Base-by-base conservation (phyloP, 2,888 invertebrate species). In the Ormia ochracea region DNA sequence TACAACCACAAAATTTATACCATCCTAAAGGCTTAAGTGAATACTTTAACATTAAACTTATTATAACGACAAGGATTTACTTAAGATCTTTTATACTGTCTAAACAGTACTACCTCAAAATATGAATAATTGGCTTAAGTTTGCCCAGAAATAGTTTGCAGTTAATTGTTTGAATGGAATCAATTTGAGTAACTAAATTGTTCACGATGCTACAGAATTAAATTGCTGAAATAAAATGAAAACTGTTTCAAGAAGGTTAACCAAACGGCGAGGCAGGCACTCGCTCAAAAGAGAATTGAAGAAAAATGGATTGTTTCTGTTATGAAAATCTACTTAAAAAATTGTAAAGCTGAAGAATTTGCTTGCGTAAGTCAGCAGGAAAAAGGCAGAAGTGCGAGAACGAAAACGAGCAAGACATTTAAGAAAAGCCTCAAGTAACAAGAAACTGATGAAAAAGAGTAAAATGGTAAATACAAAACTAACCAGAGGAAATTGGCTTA, bases 241-340 rank as follows among this genome's bases (percentile, higher is more conserved):
- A 65, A 66, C 65, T 70, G 70, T 72, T 59, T 52, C 21, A 7
- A 23, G 12, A 21, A 17, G 1, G 10, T 2, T 26, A 17, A 33
- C 4, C 9, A 28, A 12, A 36, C 12, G 19, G 5, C 14, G 21
- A 19, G 17, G 9, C 43, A 23, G 43, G 2, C n/a, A 28, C 28
- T n/a, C 9, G 28, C 28, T 14, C 17, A 38, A 14, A 28, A 65
- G 21, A 19, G 7, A 61, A 45, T 28, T 28, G 26, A 21, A n/a
- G 31, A 59, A 65, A 65, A 63, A 54, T 21, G 58, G 58, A 31
- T 61, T 73, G 31, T 45, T 50, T 26, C 50, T 48, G 33, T 69
- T 63, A 38, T 19, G 59, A 70, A 75, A 79, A 73, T 79, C 70
- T 79, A 48, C 75, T 79, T 79, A 79, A 66, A 75, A 79, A 79